These are phyloP conservation scores for Macaca fascicularis DNA, from an alignment of 2,113 vertebrate species.

Conservation along the genomic window T2T-MFA8v1.1 NC_088388.1:98238501-98239000, in stretches of 20 bases:
- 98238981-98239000: conserved; percentile 20
- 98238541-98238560: background rate
- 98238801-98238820: background rate
- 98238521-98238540: background rate
- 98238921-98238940: conserved; percentile 62
- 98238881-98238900: conserved; percentile 62
- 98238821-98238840: conserved; percentile 68
- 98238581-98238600: background rate
- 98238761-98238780: conserved; percentile 15
- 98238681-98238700: conserved; percentile 2
- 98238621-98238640: background rate
- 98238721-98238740: background rate
- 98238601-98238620: background rate
- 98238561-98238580: background rate
- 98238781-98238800: background rate
- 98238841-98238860: conserved; percentile 20
- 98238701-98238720: conserved; percentile 29
- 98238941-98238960: conserved; percentile 65
- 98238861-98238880: conserved; percentile 39
- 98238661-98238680: background rate
- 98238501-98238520: background rate
- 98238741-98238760: conserved; percentile 17
- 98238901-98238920: conserved; percentile 60
- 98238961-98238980: conserved; percentile 50
- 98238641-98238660: background rate